A percentile compares a stretch with the other conserved stretches of the same genome.
phyloP scores from a whole-genome alignment of 2,113 vertebrate species.

The Melanotaenia duboulayi region DNA sequence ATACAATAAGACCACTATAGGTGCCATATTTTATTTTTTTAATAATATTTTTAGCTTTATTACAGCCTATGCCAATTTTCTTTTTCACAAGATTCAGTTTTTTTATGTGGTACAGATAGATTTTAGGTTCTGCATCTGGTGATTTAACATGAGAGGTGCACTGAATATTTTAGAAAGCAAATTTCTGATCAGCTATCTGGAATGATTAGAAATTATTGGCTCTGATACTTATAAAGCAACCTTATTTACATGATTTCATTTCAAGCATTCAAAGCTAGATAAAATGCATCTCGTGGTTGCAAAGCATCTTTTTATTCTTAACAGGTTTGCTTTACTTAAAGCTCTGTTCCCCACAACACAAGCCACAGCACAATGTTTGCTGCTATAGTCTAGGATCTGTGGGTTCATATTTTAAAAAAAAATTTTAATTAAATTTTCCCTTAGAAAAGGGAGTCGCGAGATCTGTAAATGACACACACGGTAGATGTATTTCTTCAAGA shows the following conservation, averaged over 20 bases:
- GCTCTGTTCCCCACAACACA: constrained; percentile 29
- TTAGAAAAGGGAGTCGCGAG: constrained; percentile 46
- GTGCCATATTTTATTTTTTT: constrained; percentile 61
- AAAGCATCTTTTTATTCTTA: constrained; percentile 49
- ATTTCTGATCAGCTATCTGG: constrained; percentile 19
- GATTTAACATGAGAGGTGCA: constrained; percentile 53
- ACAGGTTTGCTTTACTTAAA: constrained; percentile 42
- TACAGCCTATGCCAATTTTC: constrained; percentile 65
- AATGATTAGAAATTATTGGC: constrained; percentile 36
- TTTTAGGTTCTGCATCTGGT: constrained; percentile 38
- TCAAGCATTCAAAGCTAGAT: constrained; percentile 68
- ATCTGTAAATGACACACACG: constrained; percentile 63
- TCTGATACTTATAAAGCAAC: constrained; percentile 15
- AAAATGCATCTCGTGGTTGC: constrained; percentile 72
- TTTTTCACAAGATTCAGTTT: constrained; percentile 41
- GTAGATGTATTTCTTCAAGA: constrained; percentile 65
- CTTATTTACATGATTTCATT: constrained; percentile 31
- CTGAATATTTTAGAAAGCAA: constrained; percentile 52
- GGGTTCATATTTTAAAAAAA: constrained; percentile 25
- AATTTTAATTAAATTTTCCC: not conserved
- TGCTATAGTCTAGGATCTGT: constrained; percentile 73
- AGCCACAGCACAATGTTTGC: constrained; percentile 73
- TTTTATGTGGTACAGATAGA: constrained; percentile 58
- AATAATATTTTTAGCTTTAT: constrained; percentile 59
- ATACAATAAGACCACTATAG: constrained; percentile 49